Conservation (phyloP, 2,888 invertebrate genomes). For the Pachymerium ferrugineum region DNA sequence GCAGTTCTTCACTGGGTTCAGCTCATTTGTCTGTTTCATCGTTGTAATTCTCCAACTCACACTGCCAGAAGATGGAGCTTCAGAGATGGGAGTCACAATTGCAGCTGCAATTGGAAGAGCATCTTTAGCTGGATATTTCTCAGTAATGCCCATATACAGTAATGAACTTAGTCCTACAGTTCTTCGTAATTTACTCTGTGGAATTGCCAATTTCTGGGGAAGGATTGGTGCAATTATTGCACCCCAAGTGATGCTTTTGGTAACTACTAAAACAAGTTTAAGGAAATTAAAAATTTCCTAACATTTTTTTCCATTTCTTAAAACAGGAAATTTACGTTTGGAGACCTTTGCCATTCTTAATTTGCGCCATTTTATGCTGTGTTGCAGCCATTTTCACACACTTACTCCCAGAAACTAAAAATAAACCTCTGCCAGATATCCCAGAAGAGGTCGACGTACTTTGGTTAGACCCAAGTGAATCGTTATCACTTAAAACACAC, state of each 20-base stretch:
- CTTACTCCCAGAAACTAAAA: slow-evolving; percentile 35
- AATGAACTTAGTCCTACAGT: background rate
- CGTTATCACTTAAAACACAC: background rate
- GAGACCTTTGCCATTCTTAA: slow-evolving; percentile 13
- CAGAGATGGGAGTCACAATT: background rate
- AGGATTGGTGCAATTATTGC: slow-evolving; percentile 51
- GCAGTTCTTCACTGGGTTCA: background rate
- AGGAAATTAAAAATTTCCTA: background rate
- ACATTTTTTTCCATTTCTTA: background rate
- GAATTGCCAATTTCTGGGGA: slow-evolving; percentile 51
- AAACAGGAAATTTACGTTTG: slow-evolving; percentile 31
- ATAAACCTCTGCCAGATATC: slow-evolving; percentile 36
- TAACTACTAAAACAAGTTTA: slow-evolving; percentile 19
- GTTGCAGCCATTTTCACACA: slow-evolving; percentile 30
- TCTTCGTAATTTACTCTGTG: slow-evolving; percentile 41
- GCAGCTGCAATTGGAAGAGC: background rate
- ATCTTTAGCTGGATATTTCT: background rate
- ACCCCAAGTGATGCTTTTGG: slow-evolving; percentile 46
- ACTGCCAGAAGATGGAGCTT: background rate
- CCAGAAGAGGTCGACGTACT: slow-evolving; percentile 34
- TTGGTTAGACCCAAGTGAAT: background rate
- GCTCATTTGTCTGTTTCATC: background rate
- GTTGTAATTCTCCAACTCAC: background rate
- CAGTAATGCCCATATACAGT: background rate
- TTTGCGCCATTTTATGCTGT: background rate